Evolutionary conservation across 2,113 vertebrate species (phyloP), one percentile per base, ranked within the genome.

Genomic region (Camelus bactrianus): DNA sequence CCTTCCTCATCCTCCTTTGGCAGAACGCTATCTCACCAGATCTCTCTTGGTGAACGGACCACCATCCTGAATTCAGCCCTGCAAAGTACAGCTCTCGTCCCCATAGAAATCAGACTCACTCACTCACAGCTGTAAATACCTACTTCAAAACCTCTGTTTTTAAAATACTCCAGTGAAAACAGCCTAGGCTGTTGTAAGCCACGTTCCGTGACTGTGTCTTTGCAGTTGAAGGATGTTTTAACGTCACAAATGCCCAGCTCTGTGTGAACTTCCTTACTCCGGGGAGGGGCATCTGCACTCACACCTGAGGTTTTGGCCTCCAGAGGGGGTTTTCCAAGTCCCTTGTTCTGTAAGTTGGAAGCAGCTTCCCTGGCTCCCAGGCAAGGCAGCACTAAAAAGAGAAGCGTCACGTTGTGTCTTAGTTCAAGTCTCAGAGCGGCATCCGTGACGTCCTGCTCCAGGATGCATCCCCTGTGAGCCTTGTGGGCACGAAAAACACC

Each of bases 121-220:
- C 38, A 42, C 42, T 83, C 58, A 35, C 12, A 70, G 14, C 7
- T 92, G 8, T 67, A 89, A 72, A 65, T 54, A 64, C 42, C 22
- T 65, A 38, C 32, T 87, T 93, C 20, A 46, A 91, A 84, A 76
- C 88, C 42, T 91, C 65, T 65, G 32, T 91, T 90, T 48, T 52
- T 20, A 46, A 46, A 84, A 80, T 35, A 11, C 1, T 67, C 19
- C 30, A 9, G 69, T 70, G 72, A 64, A 89, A 93, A 89, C 19
- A 58, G 14, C 2, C 16, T 50, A 14, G 11, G 8, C 2, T 91
- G 80, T 80, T 69, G 20, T 67, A 86, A 94, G 22, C 0, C 14
- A 52, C 7, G 2, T 72, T 93, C 70, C 12, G 12, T 73, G 60
- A 86, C 20, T 46, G 4, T 58, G 16, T 4, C 20, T 93, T 92